Evolutionary conservation across 2,888 invertebrate species (phyloP).

Genomic region (Fragum fragum): DNA sequence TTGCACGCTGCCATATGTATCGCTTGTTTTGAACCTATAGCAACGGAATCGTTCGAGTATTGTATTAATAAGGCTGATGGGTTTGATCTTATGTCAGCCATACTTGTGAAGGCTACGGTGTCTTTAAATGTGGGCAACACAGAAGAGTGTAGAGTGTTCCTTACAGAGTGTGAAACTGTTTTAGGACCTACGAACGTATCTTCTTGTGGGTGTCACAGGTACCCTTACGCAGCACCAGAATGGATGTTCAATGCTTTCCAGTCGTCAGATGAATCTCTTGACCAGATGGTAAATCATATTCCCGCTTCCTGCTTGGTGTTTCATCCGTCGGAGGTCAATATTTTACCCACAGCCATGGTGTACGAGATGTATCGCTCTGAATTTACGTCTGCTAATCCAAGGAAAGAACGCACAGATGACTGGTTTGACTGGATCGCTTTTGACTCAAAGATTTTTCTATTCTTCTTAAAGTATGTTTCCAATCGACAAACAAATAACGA

Average conservation of each 20-base stretch:
- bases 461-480: background rate
- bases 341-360: background rate
- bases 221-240: no score
- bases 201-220: background rate
- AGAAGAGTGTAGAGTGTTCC: no score
- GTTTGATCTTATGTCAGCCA: no score
- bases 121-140: no score
- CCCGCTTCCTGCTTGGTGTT: background rate
- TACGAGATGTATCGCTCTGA: slow-evolving; percentile 1
- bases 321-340: background rate
- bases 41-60: no score
- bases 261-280: background rate
- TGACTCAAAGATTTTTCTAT: background rate
- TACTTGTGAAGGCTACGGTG: no score
- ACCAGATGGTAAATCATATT: background rate
- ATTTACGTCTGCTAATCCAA: background rate
- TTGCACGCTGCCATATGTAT: no score
- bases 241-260: background rate
- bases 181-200: no score
- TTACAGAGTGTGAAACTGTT: no score
- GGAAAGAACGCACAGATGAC: background rate
- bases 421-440: background rate
- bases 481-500: background rate
- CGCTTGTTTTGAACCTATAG: no score
- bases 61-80: no score